Conservation (phyloP, 2,888 invertebrate species). For the Chrysotoxum bicinctum region DNA sequence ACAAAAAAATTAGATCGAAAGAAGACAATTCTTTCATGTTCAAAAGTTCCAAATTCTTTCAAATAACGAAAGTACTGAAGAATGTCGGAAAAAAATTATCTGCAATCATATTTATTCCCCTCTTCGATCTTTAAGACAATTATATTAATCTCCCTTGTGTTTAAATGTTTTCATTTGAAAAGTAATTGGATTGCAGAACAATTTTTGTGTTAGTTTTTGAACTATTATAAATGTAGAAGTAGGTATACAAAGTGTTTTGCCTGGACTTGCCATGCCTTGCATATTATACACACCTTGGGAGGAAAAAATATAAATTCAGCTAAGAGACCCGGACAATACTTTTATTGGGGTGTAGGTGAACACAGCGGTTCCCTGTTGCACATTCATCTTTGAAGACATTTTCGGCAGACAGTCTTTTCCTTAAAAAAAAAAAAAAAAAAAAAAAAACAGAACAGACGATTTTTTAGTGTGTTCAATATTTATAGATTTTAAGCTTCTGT, state of each 20-base stretch:
- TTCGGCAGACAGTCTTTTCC: background rate
- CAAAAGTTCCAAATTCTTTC: background rate
- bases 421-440: background rate
- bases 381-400: background rate
- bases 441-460: background rate
- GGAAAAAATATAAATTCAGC: background rate
- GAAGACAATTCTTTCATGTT: background rate
- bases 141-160: background rate
- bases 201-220: background rate
- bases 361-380: background rate
- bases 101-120: background rate
- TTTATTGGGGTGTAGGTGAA: background rate
- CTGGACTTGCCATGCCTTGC: background rate
- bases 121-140: background rate
- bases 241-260: background rate
- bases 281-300: background rate
- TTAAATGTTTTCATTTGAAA: background rate
- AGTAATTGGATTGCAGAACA: background rate
- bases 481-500: background rate
- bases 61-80: background rate
- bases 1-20: no score
- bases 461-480: background rate
- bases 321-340: background rate
- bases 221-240: background rate
- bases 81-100: background rate